Percentiles rank a stretch among this genome's conserved stretches.
These are phyloP conservation scores for Amphimedon queenslandica DNA, from an alignment of 37 sponge, comb jelly and placozoan genomes.

Conservation along the genomic window DNA sequence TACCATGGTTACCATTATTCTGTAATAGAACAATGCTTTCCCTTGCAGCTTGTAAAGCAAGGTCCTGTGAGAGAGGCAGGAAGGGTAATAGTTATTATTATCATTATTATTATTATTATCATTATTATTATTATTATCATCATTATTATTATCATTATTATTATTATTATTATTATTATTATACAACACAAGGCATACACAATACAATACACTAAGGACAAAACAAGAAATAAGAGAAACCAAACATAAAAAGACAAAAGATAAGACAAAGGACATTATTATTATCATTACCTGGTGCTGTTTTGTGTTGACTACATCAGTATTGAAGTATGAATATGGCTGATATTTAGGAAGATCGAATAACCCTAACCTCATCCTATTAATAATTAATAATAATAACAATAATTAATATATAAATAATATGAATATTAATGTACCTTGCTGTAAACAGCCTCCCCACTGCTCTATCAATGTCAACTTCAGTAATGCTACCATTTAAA, in stretches of 20 bases:
- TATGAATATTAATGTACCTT: no score
- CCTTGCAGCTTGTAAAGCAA: constrained; percentile 66
- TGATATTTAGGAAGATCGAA: constrained; percentile 63
- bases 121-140: no score
- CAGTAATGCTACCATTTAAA: constrained; percentile 48
- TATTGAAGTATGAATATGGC: constrained; percentile 43
- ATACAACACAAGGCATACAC: no score
- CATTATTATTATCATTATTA: no score
- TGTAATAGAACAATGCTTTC: constrained; percentile 68
- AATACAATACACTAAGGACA: no score
- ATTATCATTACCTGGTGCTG: constrained; percentile 38
- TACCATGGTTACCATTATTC: constrained; percentile 36
- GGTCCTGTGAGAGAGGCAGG: constrained; percentile 10
- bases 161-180: no score
- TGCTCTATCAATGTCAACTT: constrained; percentile 45
- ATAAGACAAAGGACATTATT: background rate
- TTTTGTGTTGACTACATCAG: constrained; percentile 52
- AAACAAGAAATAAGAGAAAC: no score
- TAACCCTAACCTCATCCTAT: constrained; percentile 66
- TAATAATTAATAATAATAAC: no score
- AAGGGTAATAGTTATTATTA: no score
- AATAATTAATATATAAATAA: no score
- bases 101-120: no score
- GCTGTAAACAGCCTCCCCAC: constrained; percentile 50
- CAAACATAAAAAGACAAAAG: background rate